These are phyloP conservation scores for Zaprionus gabonicus DNA, from an alignment of 1,140 invertebrate genomes.

Conservation along the genomic window DNA sequence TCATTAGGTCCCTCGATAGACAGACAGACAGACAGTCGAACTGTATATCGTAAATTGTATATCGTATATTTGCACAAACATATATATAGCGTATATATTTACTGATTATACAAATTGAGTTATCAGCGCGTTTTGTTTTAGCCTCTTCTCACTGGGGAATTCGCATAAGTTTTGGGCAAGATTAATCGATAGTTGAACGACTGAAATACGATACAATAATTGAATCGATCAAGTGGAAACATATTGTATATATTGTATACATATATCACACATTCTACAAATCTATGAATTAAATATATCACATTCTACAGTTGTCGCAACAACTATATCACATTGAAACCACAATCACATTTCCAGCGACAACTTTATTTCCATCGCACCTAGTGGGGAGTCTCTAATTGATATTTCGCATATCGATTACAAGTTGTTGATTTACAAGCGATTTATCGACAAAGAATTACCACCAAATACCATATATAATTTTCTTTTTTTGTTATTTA, in stretches of 20 bases:
- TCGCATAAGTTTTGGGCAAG: background rate
- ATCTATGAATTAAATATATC: too few relatives aligned
- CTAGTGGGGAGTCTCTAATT: background rate
- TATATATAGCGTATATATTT: constrained; percentile 6
- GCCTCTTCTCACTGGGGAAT: constrained; percentile 6
- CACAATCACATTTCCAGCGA: background rate
- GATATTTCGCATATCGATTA: background rate
- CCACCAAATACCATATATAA: too few relatives aligned
- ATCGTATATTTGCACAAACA: background rate
- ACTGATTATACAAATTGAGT: constrained; percentile 64
- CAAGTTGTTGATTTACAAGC: background rate
- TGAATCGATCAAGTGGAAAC: background rate
- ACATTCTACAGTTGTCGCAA: background rate
- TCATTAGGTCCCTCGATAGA: constrained; percentile 55
- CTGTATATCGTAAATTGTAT: background rate
- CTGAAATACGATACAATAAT: background rate
- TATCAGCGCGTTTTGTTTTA: constrained; percentile 34
- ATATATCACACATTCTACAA: background rate
- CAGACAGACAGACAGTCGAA: background rate
- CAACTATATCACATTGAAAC: background rate
- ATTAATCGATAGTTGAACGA: background rate
- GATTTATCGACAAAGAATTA: background rate
- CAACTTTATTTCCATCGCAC: background rate
- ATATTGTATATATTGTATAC: background rate
- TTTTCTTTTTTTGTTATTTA: background rate